Base-by-base conservation (phyloP, 1,140 invertebrate species). In the Lutraria rhynchaena region DNA sequence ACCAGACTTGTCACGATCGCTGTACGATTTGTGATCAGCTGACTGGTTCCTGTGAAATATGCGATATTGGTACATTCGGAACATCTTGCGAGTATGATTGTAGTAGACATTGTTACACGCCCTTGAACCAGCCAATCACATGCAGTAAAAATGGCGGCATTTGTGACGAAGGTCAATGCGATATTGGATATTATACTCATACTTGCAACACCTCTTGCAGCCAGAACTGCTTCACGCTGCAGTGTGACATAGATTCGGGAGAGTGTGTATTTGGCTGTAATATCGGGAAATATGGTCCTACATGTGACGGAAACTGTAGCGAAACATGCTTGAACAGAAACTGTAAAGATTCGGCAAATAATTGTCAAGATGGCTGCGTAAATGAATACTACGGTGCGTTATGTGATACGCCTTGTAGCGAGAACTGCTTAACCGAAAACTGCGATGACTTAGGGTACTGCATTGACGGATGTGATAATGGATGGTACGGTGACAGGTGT, bases 371-470 rank as follows among this genome's bases (percentile, higher is more conserved):
- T 0, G 78, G 69, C 4, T 81, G 78, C 29, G 49, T 73, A 0
- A 17, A 7, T 51, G 67, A 74, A 63, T 71, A 37, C 27, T 81
- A 81, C 49, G 78, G 78, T 1, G 29, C 27, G 13, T 22, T 19
- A 24, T 81, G 78, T 73, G 69, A 81, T n/a, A 61, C 29, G 9
- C 78, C 55, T 1, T 81, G 78, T 37, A 73, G 22, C 29, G 31
- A 33, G 11, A 41, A 81, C 33, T 81, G 69, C n/a, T 44, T 33
- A 29, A 29, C 69, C 13, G 22, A 29, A 5, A n/a, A 22, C 13
- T 81, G 78, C 37, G 58, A 53, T 11, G 67, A 61, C 29, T 19
- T 27, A 1, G 78, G 78, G 15, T 31, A 65, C n/a, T 81, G 78
- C 49, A 9, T 29, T 1, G 15, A 29, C 4, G 69, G 78, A 11